phyloP scores from a whole-genome alignment of 2,888 invertebrate genomes.

The Papilio gigon region DNA sequence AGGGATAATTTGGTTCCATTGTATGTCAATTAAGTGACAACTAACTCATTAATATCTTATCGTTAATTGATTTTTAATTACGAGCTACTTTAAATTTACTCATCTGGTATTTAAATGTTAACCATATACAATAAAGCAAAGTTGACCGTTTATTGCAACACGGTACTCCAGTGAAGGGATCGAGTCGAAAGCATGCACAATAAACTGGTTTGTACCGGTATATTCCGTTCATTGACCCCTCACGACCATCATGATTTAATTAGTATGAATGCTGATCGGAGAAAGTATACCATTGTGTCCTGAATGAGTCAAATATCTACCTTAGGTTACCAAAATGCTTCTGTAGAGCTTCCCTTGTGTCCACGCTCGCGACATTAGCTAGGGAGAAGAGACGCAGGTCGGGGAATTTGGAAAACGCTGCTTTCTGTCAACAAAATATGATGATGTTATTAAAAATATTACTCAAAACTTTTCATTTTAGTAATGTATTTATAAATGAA shows the following conservation, averaged over 20 bases:
- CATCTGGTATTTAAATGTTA: too few relatives aligned
- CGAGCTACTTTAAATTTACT: too few relatives aligned
- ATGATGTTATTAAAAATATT: neutral
- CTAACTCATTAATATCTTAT: too few relatives aligned
- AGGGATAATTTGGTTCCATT: too few relatives aligned
- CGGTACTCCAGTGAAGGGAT: neutral
- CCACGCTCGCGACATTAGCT: conserved; percentile 97
- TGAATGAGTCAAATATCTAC: too few relatives aligned
- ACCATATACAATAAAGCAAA: too few relatives aligned
- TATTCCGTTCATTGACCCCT: neutral
- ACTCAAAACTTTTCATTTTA: neutral
- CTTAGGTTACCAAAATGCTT: conserved; percentile 92
- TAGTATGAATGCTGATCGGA: neutral
- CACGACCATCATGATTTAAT: neutral
- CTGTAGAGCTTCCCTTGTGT: conserved; percentile 90
- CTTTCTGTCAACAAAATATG: conserved; percentile 85
- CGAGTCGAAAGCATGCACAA: neutral
- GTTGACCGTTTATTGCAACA: too few relatives aligned
- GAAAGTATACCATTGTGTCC: too few relatives aligned
- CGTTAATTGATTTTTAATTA: too few relatives aligned
- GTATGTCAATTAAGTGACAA: too few relatives aligned
- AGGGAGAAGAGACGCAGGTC: conserved; percentile 93
- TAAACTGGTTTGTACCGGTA: neutral
- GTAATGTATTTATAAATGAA: neutral
- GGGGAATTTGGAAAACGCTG: conserved; percentile 95